Evolutionary conservation across 2,797 vertebrate species (phyloP).

Genomic region (Chromis chromis): DNA sequence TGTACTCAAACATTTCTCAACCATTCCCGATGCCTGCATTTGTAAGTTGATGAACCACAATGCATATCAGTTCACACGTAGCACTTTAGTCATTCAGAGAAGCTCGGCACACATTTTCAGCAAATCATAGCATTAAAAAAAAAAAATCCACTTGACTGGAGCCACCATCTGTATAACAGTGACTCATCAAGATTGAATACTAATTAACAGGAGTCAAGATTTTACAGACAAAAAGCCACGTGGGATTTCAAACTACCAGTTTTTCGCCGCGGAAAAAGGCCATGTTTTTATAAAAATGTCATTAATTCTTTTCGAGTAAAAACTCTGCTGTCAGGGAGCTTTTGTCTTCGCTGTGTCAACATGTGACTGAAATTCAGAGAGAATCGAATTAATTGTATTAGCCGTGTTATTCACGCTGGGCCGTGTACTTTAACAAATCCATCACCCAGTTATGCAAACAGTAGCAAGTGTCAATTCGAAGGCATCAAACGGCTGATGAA

Average conservation of each 20-base stretch:
- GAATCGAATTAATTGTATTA: slow-evolving; percentile 15
- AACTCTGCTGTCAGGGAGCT: neutral
- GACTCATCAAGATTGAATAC: slow-evolving; percentile 38
- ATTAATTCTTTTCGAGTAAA: neutral
- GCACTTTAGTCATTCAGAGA: slow-evolving; percentile 33
- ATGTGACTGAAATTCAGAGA: slow-evolving; percentile 6
- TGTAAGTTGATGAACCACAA: slow-evolving; percentile 32
- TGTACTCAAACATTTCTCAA: slow-evolving; percentile 36
- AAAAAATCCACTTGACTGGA: slow-evolving; percentile 24
- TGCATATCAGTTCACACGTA: slow-evolving; percentile 7
- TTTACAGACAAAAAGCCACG: neutral
- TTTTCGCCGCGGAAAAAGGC: neutral
- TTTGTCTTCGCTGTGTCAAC: slow-evolving; percentile 7
- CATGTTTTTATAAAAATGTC: neutral
- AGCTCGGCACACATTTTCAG: slow-evolving; percentile 25
- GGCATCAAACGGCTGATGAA: slow-evolving; percentile 42
- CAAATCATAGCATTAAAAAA: slow-evolving; percentile 1
- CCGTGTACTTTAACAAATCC: slow-evolving; percentile 23
- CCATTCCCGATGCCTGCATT: slow-evolving; percentile 37
- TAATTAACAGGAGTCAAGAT: slow-evolving; percentile 19
- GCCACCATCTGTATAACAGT: slow-evolving; percentile 30
- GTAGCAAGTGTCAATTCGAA: slow-evolving; percentile 26
- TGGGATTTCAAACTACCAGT: neutral
- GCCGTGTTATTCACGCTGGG: slow-evolving; percentile 17
- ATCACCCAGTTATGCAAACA: slow-evolving; percentile 23